A percentile compares a stretch with the other conserved stretches of the same genome.
phyloP scores from a whole-genome alignment of 2,888 invertebrate genomes.

The Calameuta idolon region DNA sequence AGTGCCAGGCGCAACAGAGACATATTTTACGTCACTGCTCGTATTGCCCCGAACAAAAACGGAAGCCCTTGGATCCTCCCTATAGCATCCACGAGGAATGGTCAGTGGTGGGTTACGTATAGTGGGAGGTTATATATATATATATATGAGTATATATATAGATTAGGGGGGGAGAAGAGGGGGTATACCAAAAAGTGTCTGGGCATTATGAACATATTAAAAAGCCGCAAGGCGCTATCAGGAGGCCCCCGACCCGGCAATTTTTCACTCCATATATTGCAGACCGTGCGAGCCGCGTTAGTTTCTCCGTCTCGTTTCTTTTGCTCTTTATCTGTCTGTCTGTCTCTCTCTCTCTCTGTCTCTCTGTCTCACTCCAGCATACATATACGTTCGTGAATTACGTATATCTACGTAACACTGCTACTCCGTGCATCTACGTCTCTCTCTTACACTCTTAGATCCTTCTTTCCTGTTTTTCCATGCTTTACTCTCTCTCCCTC shows the following conservation, averaged over 20 bases:
- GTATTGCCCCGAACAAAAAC: constrained; percentile 36
- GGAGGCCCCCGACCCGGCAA: constrained; percentile 33
- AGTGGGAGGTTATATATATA: background rate
- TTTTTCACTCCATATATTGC: constrained; percentile 48
- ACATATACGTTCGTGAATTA: background rate
- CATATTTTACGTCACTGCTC: constrained; percentile 58
- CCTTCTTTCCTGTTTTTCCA: constrained; percentile 14
- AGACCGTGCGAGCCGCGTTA: constrained; percentile 25
- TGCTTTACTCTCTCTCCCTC: constrained; percentile 21
- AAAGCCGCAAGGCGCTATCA: constrained; percentile 45
- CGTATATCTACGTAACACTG: background rate
- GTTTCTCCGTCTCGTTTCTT: background rate
- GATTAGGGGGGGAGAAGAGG: constrained; percentile 8
- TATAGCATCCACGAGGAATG: constrained; percentile 10
- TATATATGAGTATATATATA: background rate
- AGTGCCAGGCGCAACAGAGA: constrained; percentile 51
- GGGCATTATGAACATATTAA: constrained; percentile 47
- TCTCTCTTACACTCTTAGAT: constrained; percentile 25
- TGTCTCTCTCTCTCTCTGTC: background rate
- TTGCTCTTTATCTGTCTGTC: background rate
- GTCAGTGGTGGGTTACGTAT: background rate
- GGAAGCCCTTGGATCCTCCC: constrained; percentile 30
- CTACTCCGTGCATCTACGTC: constrained; percentile 12
- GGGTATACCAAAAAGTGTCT: constrained; percentile 15
- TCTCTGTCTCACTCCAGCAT: background rate